These are phyloP conservation scores for Ladona fulva DNA, from an alignment of 1,140 invertebrate genomes.

Conservation along the genomic window DNA sequence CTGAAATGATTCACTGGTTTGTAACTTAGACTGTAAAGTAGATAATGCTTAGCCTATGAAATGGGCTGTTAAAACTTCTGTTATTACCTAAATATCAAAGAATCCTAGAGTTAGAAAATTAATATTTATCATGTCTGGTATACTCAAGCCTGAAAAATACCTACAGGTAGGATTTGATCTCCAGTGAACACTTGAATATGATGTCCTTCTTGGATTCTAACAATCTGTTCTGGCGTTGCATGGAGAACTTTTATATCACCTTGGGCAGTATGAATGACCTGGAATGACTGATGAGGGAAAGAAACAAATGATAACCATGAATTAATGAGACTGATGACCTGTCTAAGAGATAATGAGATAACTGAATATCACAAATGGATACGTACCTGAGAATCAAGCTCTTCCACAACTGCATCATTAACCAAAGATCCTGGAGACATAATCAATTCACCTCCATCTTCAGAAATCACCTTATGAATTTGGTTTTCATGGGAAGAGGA, in stretches of 20 bases:
- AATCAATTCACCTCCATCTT: slow-evolving; percentile 16
- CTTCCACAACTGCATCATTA: neutral
- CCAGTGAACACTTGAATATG: slow-evolving; percentile 24
- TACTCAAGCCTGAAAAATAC: neutral
- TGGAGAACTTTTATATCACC: slow-evolving; percentile 22
- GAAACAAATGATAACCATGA: neutral
- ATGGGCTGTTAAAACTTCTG: too few relatives aligned
- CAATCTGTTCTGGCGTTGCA: slow-evolving; percentile 23
- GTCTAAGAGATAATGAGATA: neutral
- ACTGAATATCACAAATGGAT: neutral
- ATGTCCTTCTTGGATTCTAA: slow-evolving; percentile 22
- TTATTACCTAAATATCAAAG: too few relatives aligned
- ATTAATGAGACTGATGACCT: neutral
- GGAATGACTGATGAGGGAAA: neutral
- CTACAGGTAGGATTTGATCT: slow-evolving; percentile 19
- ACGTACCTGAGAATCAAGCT: slow-evolving; percentile 13
- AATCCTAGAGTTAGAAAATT: too few relatives aligned
- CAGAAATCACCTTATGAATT: slow-evolving; percentile 16
- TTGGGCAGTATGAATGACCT: slow-evolving; percentile 19
- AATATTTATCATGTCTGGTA: too few relatives aligned
- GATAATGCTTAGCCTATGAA: too few relatives aligned
- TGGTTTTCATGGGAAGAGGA: neutral
- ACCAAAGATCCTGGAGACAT: slow-evolving; percentile 15
- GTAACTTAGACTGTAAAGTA: too few relatives aligned
- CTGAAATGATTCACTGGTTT: too few relatives aligned